A percentile compares a stretch with the other conserved stretches of the same genome.
Evolutionary conservation across 2,113 vertebrate species (phyloP).

Genomic region (Phalacrocorax pelagicus): DNA sequence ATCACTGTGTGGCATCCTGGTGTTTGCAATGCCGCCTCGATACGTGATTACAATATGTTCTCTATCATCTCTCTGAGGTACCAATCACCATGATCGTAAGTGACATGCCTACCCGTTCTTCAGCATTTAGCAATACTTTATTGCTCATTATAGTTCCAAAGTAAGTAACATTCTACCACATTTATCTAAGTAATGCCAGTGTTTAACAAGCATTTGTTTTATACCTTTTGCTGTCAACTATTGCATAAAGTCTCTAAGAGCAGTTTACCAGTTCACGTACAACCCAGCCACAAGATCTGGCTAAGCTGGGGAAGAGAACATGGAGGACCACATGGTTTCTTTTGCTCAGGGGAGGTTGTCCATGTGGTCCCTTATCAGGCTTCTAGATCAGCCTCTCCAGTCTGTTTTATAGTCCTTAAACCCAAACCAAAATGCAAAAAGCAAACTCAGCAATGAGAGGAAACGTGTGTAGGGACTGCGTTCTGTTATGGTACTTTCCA

Average conservation of each 20-base stretch:
- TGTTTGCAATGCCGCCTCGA: background rate
- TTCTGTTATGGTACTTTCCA: background rate
- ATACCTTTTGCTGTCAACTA: background rate
- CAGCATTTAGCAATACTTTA: background rate
- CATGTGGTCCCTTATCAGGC: background rate
- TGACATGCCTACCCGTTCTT: background rate
- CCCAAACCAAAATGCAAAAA: background rate
- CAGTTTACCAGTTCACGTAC: background rate
- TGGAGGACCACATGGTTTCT: background rate
- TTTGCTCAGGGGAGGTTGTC: background rate
- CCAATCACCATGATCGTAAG: background rate
- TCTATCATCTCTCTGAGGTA: background rate
- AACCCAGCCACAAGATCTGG: background rate
- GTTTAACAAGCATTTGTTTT: background rate
- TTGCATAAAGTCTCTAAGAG: background rate
- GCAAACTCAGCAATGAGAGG: background rate
- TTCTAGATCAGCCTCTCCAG: background rate
- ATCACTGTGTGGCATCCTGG: constrained; percentile 42
- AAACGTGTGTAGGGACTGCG: background rate
- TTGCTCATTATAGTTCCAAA: background rate
- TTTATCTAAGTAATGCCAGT: background rate
- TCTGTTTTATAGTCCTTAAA: background rate
- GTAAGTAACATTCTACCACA: background rate
- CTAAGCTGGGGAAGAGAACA: background rate
- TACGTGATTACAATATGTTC: constrained; percentile 7